phyloP scores from a whole-genome alignment of 2,888 invertebrate species.

The Leucozona laternaria region DNA sequence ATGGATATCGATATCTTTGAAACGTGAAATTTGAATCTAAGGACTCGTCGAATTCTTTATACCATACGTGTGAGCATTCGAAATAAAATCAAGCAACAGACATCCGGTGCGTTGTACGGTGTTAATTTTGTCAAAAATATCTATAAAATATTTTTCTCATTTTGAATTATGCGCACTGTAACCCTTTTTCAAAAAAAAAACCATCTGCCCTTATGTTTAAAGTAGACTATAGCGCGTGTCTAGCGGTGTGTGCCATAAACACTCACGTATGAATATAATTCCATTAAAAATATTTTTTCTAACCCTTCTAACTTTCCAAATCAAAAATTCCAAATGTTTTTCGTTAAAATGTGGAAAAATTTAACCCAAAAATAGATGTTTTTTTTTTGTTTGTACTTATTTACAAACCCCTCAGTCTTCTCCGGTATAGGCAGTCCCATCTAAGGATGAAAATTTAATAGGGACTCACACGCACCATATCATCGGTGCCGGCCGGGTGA shows the following conservation, averaged over 20 bases:
- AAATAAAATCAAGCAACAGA: conserved; percentile 5
- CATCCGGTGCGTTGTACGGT: conserved; percentile 5
- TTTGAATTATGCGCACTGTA: conserved; percentile 33
- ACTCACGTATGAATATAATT: conserved; percentile 29
- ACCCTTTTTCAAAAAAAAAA: conserved; percentile 57
- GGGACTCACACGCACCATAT: conserved; percentile 53
- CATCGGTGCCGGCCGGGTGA: conserved; percentile 43
- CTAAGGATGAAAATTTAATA: conserved; percentile 57
- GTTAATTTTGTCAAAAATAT: conserved; percentile 24
- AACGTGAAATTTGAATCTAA: conserved; percentile 50
- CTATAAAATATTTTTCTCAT: conserved; percentile 38
- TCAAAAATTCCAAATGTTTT: conserved; percentile 78
- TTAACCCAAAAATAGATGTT: conserved; percentile 77
- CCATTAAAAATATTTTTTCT: conserved; percentile 52
- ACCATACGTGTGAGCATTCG: conserved; percentile 43
- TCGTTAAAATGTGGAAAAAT: conserved; percentile 79
- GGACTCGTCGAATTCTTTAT: conserved; percentile 26
- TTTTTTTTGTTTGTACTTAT: conserved; percentile 22
- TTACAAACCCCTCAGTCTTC: conserved; percentile 12
- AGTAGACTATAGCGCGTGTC: conserved; percentile 30
- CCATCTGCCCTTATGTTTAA: conserved; percentile 69
- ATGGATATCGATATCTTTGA: conserved; percentile 8
- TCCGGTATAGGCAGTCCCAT: conserved; percentile 34
- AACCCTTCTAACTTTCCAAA: conserved; percentile 76
- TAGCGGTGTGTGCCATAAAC: conserved; percentile 44